Percentiles rank a stretch among this genome's conserved stretches.
phyloP scores from a whole-genome alignment of 2,888 invertebrate species.

The Monoplex corrugatus region DNA sequence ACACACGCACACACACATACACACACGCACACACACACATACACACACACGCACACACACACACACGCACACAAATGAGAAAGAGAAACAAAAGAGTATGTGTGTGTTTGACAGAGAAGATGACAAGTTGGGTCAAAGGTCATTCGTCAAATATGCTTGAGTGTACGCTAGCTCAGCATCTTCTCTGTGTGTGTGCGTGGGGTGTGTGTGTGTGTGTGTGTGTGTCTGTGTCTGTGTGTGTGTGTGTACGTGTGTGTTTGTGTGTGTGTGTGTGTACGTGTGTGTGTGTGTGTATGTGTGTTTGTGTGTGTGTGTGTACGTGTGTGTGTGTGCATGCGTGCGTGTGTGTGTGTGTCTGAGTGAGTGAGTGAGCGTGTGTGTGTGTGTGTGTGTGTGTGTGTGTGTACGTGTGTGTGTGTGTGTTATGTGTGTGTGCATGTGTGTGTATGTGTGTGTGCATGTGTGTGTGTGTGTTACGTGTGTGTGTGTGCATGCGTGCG shows the following conservation, averaged over 20 bases:
- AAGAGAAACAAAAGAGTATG: background rate
- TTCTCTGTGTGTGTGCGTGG: background rate
- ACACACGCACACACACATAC: too few species aligned
- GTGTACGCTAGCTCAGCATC: background rate
- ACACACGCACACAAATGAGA: background rate
- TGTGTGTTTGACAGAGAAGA: background rate
- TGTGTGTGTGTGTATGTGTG: background rate
- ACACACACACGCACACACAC: background rate
- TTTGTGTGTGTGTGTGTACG: background rate
- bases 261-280: constrained; percentile 17
- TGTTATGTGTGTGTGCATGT: too few species aligned
- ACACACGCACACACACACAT: too few species aligned
- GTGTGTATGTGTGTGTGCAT: too few species aligned
- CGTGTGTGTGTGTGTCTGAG: background rate
- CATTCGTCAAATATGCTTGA: too few species aligned
- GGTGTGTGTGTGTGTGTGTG: background rate
- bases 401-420: constrained; percentile 21
- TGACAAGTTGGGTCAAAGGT: too few species aligned
- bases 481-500: too few species aligned
- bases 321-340: background rate
- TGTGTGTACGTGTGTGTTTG: background rate
- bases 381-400: constrained; percentile 22
- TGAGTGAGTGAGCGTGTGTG: constrained; percentile 8
- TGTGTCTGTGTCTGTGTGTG: background rate
- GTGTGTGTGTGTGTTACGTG: too few species aligned